Evolutionary conservation across 2,888 invertebrate species (phyloP), one percentile per base, ranked within the genome.

Genomic region (Lochmaea crataegi): DNA sequence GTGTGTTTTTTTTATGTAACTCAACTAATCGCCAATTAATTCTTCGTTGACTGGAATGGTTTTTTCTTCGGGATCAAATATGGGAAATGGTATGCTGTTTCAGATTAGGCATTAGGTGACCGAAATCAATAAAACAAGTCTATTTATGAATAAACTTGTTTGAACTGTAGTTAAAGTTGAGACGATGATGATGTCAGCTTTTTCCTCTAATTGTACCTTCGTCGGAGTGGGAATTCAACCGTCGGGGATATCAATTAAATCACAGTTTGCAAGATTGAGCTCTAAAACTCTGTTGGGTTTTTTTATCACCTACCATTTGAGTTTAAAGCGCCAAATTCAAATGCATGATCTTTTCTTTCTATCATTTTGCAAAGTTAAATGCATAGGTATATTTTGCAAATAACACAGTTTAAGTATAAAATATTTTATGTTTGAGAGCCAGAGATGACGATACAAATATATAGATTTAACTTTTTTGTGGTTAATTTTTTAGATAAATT

Each of bases 1-100:
- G 32, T 38, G 32, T 6, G 32, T 38, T 74, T 68, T 72, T 71
- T 76, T 72, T 65, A 68, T 68, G 56, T 63, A 57, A 53, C 53
- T 58, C 67, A 57, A 60, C 69, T 65, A 69, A 73, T 73, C 68
- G 60, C 65, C 68, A 74, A 74, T 74, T 74, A 74, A 74, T 68
- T 71, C 71, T 65, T 66, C 18, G 58, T 71, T 32, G 60, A 18
- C 60, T 71, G 51, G 51, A 58, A 65, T 56, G 58, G 68, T 64
- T 69, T 63, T 38, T 61, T 64, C 72, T 71, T 66, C 66, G 71
- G 60, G 48, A 71, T 61, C 71, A 48, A 68, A 73, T 73, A 73
- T 68, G 73, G 73, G 32, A 63, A 73, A 60, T 26, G 68, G 68
- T 65, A 73, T 73, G 73, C 48, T 26, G 68, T 64, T 73, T 73